phyloP scores from a whole-genome alignment of 1,140 invertebrate species.

The Frieseomelitta varia region DNA sequence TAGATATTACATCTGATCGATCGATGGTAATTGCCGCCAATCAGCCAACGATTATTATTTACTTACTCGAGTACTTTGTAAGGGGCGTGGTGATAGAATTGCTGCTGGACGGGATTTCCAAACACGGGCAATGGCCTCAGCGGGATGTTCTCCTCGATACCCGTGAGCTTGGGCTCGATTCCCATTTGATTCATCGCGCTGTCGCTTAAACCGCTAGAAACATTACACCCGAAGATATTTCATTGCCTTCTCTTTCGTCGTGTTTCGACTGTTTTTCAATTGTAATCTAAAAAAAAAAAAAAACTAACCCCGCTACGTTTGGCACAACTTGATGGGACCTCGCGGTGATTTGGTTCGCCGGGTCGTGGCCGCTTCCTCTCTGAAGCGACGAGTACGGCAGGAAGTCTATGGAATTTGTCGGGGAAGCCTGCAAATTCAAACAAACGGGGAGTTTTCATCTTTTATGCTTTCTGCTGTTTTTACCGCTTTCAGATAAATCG shows the following conservation, averaged over 20 bases:
- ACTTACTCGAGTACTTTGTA: constrained; percentile 88
- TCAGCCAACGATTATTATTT: constrained; percentile 37
- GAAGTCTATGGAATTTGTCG: constrained; percentile 84
- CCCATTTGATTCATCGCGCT: constrained; percentile 76
- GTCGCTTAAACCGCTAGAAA: constrained; percentile 74
- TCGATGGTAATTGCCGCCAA: background rate
- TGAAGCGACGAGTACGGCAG: constrained; percentile 85
- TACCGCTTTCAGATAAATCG: too few species aligned
- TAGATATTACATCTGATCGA: too few species aligned
- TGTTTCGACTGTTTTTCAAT: too few species aligned
- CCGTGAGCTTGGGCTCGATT: constrained; percentile 72
- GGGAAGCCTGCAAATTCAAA: constrained; percentile 80
- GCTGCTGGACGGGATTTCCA: constrained; percentile 83
- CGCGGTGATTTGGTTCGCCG: constrained; percentile 80
- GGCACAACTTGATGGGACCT: constrained; percentile 82
- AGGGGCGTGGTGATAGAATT: constrained; percentile 79
- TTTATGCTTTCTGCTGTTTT: background rate
- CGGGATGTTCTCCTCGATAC: constrained; percentile 89
- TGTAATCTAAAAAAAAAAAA: too few species aligned
- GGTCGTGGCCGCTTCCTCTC: constrained; percentile 72
- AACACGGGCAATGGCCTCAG: constrained; percentile 88
- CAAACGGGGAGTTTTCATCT: background rate
- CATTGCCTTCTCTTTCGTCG: too few species aligned
- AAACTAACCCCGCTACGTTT: constrained; percentile 79
- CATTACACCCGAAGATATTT: too few species aligned